These are phyloP conservation scores for Tenthredo amoena DNA, from an alignment of 2,888 invertebrate genomes.

Conservation along the genomic window DNA sequence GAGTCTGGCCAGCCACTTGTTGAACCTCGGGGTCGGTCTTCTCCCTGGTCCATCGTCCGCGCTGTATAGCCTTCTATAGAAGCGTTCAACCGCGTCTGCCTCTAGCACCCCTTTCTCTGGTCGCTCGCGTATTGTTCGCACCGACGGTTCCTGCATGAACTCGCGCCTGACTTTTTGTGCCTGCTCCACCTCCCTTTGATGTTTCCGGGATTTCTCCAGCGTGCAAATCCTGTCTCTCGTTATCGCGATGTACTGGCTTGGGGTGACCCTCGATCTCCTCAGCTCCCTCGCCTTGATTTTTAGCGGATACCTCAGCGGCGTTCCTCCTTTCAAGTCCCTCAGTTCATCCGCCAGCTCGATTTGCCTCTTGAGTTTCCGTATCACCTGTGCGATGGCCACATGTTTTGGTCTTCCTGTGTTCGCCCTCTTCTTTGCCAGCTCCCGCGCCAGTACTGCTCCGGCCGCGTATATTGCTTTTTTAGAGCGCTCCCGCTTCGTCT, in stretches of 20 bases:
- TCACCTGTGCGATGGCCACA: background rate
- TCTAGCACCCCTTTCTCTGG: background rate
- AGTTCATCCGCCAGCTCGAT: constrained; percentile 10
- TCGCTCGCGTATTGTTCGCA: background rate
- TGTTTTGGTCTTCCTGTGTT: constrained; percentile 5
- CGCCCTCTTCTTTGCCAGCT: background rate
- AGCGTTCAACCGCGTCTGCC: background rate
- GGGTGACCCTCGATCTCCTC: background rate
- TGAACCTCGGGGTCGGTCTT: constrained; percentile 14
- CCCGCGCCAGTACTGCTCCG: background rate
- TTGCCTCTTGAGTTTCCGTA: constrained; percentile 1
- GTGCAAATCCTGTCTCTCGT: constrained; percentile 13
- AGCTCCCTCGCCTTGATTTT: constrained; percentile 35
- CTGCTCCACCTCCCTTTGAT: background rate
- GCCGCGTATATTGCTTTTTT: constrained; percentile 47
- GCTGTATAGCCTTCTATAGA: constrained; percentile 19
- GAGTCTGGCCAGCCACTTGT: constrained; percentile 37
- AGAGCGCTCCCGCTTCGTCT: background rate
- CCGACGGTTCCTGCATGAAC: background rate
- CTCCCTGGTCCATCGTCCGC: background rate
- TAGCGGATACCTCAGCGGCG: background rate
- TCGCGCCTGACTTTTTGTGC: background rate
- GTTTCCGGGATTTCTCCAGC: background rate
- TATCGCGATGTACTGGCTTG: constrained; percentile 22
- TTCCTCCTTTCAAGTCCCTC: background rate